Conservation (phyloP, 2,113 vertebrate species). For the Regulus satrapa region DNA sequence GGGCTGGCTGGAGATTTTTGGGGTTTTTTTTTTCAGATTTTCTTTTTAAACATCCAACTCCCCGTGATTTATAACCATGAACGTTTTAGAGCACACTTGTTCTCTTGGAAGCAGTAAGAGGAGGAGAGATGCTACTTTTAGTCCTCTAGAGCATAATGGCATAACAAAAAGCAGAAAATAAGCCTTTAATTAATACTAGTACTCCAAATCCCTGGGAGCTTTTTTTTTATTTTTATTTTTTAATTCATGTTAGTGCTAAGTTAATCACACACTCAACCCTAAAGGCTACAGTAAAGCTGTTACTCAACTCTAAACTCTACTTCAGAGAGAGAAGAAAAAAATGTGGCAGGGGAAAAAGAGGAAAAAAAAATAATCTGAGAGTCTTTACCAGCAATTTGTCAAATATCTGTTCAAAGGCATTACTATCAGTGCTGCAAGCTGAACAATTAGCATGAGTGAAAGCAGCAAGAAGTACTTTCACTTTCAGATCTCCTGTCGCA, state of each 20-base stretch:
- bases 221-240: not conserved
- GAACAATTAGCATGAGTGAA: slow-evolving; percentile 54
- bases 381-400: not conserved
- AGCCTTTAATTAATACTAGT: not conserved
- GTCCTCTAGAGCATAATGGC: not conserved
- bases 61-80: rapidly evolving
- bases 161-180: not conserved
- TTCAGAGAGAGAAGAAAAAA: not conserved
- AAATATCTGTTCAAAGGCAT: slow-evolving; percentile 28
- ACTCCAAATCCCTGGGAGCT: not conserved
- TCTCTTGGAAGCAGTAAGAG: not conserved
- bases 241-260: not conserved
- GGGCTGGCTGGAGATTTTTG: not conserved
- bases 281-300: not conserved
- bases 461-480: slow-evolving; percentile 15
- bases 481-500: slow-evolving; percentile 33
- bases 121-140: not conserved
- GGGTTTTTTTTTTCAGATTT: not conserved
- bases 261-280: not conserved
- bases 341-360: not conserved
- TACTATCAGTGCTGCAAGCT: slow-evolving; percentile 23
- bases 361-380: not conserved
- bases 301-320: not conserved
- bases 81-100: not conserved
- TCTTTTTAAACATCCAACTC: not conserved